Base-by-base conservation (phyloP, 1,140 invertebrate species). In the Choristoneura fumiferana region DNA sequence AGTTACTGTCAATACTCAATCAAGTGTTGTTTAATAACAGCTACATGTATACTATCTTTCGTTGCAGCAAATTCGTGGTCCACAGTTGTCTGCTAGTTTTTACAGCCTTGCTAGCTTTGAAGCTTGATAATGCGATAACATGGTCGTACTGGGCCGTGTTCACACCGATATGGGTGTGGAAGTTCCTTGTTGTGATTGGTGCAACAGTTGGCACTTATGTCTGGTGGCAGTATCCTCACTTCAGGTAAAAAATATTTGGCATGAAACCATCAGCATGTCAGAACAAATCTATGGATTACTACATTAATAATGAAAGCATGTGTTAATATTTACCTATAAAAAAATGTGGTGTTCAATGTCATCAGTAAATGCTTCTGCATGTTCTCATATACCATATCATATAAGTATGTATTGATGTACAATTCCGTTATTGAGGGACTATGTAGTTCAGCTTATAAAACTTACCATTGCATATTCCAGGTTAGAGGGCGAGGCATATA, bases 81-180 rank as follows among this genome's bases (percentile, higher is more conserved):
- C 97, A 98, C 90, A 93, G 93, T 62, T 98, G 96, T 88, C 91
- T 99, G 64, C 93, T 98, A 80, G 91, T 96, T 69, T 99, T 99
- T 81, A 96, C 96, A 22, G 92, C 95, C 40, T 89, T 99, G 57
- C 95, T 99, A 89, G 94, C 97, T 8, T 91, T 99, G 67, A 93
- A 96, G 64, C 91, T 98, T 54, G 98, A 99, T 90, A 93, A 94
- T 58, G 94, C 92, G 49, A 95, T 92, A 88, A 91, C 93, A 79
- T 98, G 97, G 96, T 98, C 95, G 60, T 99, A 96, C 81, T 98
- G 97, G 96, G 94, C 95, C 4, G 93, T 99, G 15, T 99, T 99
- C 83, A 92, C 95, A 29, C 98, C 98, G 45, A 94, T 99, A 83
- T 99, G 97, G 97, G 93, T 98, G 63, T 99, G 98, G 98, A 99